A percentile compares a stretch with the other conserved stretches of the same genome.
phyloP scores from a whole-genome alignment of 2,888 invertebrate genomes.

The Sisyra nigra region DNA sequence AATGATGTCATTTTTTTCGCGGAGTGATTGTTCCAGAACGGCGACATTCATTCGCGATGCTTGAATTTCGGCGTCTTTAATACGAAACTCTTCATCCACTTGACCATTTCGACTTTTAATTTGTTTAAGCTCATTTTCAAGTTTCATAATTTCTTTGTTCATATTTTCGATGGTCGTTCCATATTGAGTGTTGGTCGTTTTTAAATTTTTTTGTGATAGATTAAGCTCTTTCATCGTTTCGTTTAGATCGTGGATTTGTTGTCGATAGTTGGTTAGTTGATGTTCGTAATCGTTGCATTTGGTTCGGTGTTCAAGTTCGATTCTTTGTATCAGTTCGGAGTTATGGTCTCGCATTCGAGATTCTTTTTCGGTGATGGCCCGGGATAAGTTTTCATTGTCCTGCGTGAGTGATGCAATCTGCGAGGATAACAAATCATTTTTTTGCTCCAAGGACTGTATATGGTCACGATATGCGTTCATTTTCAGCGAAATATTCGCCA shows the following conservation, averaged over 20 bases:
- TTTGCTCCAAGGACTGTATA: constrained; percentile 1
- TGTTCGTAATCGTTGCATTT: neutral
- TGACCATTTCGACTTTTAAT: neutral
- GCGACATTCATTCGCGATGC: constrained; percentile 1
- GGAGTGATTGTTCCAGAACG: constrained; percentile 5
- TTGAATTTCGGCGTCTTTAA: constrained; percentile 4
- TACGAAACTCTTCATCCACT: constrained; percentile 4
- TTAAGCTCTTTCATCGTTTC: constrained; percentile 2
- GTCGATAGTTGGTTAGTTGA: neutral
- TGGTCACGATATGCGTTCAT: constrained; percentile 1
- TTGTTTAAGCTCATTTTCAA: constrained; percentile 4
- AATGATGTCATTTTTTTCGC: constrained; percentile 5
- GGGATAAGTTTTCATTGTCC: constrained; percentile 5
- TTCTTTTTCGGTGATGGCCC: constrained; percentile 1
- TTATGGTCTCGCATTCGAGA: neutral
- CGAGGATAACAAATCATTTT: constrained; percentile 1
- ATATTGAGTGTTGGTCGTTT: neutral
- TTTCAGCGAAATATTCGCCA: constrained; percentile 4
- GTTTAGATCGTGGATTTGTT: constrained; percentile 4
- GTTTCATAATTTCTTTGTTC: constrained; percentile 1
- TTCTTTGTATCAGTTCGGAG: neutral
- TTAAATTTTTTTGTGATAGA: constrained; percentile 1
- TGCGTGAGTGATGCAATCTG: neutral
- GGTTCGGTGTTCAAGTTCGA: constrained; percentile 1
- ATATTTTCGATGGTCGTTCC: constrained; percentile 5